A percentile compares a stretch with the other conserved stretches of the same genome.
These are phyloP conservation scores for Semaprochilodus insignis DNA, from an alignment of 2,797 vertebrate species.

Conservation along the genomic window DNA sequence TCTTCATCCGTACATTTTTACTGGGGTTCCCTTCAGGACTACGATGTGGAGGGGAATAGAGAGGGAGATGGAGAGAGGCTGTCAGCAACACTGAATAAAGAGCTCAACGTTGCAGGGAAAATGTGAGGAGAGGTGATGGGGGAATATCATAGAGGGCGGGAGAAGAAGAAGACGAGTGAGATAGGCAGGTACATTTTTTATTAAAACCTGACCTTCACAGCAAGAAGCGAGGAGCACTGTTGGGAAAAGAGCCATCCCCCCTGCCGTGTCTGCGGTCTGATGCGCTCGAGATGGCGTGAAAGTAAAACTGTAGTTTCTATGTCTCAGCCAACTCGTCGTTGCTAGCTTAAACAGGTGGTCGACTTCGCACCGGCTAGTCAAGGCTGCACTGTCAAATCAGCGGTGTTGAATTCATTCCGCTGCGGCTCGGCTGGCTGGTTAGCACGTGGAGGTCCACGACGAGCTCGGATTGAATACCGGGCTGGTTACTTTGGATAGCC, in stretches of 20 bases:
- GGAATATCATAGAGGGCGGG: background rate
- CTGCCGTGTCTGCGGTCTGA: background rate
- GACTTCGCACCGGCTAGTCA: background rate
- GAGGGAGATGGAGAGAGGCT: slow-evolving; percentile 16
- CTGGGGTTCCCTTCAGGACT: slow-evolving; percentile 48
- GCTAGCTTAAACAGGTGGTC: background rate
- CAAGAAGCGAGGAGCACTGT: slow-evolving; percentile 11
- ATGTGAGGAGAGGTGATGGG: slow-evolving; percentile 11
- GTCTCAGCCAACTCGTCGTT: background rate
- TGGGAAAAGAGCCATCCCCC: background rate
- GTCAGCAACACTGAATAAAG: slow-evolving; percentile 29
- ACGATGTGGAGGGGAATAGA: slow-evolving; percentile 15
- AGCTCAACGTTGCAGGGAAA: slow-evolving; percentile 25
- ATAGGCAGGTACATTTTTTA: slow-evolving; percentile 39
- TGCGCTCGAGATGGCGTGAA: background rate
- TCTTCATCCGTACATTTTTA: slow-evolving; percentile 43
- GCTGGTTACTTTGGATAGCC: background rate
- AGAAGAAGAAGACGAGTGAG: background rate
- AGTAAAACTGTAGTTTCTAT: background rate
- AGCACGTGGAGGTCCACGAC: background rate
- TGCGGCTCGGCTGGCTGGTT: background rate
- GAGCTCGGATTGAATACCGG: background rate
- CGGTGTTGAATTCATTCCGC: background rate
- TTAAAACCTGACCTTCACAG: slow-evolving; percentile 42
- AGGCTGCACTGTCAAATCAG: background rate